Base-by-base conservation (phyloP, 2,888 invertebrate genomes). In the Pseudolycoriella hygida region DNA sequence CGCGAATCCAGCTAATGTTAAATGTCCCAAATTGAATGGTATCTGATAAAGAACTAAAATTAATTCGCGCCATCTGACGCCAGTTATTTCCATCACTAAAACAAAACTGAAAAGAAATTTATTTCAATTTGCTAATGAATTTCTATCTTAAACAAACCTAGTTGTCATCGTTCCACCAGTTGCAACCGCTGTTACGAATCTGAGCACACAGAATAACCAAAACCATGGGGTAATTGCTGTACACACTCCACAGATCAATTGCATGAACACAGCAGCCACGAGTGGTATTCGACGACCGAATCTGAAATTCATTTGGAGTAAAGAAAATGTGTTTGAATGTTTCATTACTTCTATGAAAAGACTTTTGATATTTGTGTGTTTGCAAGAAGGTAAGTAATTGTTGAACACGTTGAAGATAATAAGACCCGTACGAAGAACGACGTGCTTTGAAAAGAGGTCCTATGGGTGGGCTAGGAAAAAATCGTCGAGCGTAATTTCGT, bases 121-220 rank as follows among this genome's bases (percentile, higher is more conserved):
- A 18, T 10, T 17, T 40, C 14, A 11, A 17, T 19, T 30, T 3
- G 15, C 15, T 14, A 44, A 2, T 3, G 15, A n/a, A 32, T 11
- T 25, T n/a, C 67, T 40, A 11, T 40, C 14, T 11, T 5, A 19
- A 5, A 25, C 44, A 45, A 46, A 61, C 62, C 62, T 60, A 40
- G 81, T 83, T 43, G 83, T 78, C 81, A 88, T 88, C 0, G 82
- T 81, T 32, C 87, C 87, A 40, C 84, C 85, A 2, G 83, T 84
- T 10, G 82, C 82, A 18, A 81, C 68, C 1, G 82, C 85, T 12
- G 77, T 72, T 17, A 84, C 56, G 57, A 85, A 80, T 39, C 85
- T 69, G 42, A 81, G 69, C 0, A 77, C 47, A 8, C 83, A 72
- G 55, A 85, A 81, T 4, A 67, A 52, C 58, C 64, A 60, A 46